Percentiles rank a stretch among this genome's conserved stretches.
Conservation (phyloP, 2,113 vertebrate genomes). For the Pedetes capensis region DNA sequence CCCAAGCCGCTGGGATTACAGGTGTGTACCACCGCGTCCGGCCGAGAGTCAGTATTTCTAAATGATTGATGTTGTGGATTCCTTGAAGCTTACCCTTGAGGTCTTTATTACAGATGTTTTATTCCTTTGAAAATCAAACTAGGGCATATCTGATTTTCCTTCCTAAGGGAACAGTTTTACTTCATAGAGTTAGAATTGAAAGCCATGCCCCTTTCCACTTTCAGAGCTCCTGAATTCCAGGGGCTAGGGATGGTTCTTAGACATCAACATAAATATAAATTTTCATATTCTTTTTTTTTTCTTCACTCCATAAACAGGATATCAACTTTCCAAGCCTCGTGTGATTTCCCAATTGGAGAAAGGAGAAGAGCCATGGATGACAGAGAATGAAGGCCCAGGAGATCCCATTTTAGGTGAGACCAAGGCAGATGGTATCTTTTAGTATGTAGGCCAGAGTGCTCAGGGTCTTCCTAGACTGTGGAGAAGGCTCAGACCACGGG, state of each 20-base stretch:
- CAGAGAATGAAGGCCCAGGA: constrained; percentile 32
- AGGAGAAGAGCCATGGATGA: constrained; percentile 70
- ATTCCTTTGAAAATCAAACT: background rate
- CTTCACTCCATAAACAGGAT: constrained; percentile 53
- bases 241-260: background rate
- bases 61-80: background rate
- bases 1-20: too few species aligned
- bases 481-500: background rate
- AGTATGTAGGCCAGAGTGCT: background rate
- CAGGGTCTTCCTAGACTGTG: background rate
- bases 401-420: constrained; percentile 59
- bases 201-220: background rate
- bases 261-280: background rate
- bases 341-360: constrained; percentile 74
- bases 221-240: background rate
- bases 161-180: background rate
- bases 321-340: constrained; percentile 64
- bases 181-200: background rate
- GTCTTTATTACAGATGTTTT: background rate
- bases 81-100: background rate
- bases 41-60: constrained; percentile 5
- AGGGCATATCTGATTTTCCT: background rate
- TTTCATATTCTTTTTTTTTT: background rate
- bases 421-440: background rate
- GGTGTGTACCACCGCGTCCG: too few species aligned